Percentiles rank a stretch among this genome's conserved stretches.
phyloP scores from a whole-genome alignment of 2,797 vertebrate species.

The Sebastes miniatus region DNA sequence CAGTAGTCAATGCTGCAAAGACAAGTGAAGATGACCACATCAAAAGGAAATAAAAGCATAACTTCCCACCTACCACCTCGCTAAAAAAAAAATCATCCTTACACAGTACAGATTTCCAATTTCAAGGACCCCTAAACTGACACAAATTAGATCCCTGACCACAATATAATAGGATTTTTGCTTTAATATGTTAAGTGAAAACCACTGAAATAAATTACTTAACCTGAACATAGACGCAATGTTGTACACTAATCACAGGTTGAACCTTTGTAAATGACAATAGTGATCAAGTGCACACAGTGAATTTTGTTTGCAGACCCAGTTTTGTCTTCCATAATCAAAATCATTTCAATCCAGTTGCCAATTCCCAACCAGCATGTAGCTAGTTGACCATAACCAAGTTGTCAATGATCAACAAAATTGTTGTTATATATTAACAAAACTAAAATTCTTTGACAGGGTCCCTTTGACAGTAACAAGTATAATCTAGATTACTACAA shows the following conservation, averaged over 20 bases:
- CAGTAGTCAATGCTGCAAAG: neutral
- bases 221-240: fast-evolving
- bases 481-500: neutral
- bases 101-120: neutral
- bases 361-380: neutral
- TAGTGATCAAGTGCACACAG: neutral
- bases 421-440: neutral
- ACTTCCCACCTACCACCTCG: neutral
- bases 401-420: neutral
- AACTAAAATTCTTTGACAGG: neutral
- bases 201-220: no score
- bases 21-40: neutral
- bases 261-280: neutral
- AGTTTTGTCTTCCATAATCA: neutral
- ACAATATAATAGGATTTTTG: no score
- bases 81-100: neutral
- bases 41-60: neutral
- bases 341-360: neutral
- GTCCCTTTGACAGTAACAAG: neutral
- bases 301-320: neutral
- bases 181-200: no score
- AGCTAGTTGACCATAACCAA: neutral
- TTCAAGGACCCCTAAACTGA: neutral
- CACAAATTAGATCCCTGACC: no score
- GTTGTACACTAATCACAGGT: neutral